Evolutionary conservation across 2,113 vertebrate genomes (phyloP).

Genomic region (Conger conger): DNA sequence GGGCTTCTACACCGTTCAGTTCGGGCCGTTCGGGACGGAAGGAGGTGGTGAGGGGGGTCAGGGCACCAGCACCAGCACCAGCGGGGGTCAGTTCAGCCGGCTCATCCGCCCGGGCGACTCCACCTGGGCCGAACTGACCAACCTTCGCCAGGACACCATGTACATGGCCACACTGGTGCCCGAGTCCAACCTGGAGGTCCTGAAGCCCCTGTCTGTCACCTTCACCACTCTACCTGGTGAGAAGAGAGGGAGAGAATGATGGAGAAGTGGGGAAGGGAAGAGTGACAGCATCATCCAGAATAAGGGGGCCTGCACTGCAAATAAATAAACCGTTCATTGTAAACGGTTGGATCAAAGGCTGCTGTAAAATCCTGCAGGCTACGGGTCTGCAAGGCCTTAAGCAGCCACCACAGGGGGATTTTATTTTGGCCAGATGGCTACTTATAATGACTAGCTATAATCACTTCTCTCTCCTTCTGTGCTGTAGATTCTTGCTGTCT

Average conservation of each 20-base stretch:
- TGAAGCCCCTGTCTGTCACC: constrained; percentile 60
- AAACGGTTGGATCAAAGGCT: neutral
- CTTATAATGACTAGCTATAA: neutral
- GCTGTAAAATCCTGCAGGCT: neutral
- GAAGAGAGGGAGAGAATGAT: neutral
- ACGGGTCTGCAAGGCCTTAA: neutral
- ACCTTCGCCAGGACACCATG: constrained; percentile 70
- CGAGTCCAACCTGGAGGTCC: constrained; percentile 64
- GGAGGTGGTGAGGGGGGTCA: accelerated
- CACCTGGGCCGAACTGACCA: constrained; percentile 59
- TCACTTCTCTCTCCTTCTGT: neutral
- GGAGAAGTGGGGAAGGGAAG: neutral
- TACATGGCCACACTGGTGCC: constrained; percentile 75
- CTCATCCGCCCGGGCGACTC: constrained; percentile 59
- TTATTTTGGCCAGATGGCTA: neutral
- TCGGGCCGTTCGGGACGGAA: constrained; percentile 35
- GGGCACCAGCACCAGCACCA: neutral
- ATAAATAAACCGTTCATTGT: neutral
- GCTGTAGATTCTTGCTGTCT: neutral
- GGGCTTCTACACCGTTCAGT: constrained; percentile 70
- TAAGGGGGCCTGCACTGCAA: neutral
- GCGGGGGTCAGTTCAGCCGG: constrained; percentile 22
- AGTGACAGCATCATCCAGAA: neutral
- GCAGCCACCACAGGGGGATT: neutral
- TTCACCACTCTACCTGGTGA: constrained; percentile 79